Percentiles rank a stretch among this genome's conserved stretches.
phyloP scores from a whole-genome alignment of 2,888 invertebrate genomes.

The Eristalis arbustorum region DNA sequence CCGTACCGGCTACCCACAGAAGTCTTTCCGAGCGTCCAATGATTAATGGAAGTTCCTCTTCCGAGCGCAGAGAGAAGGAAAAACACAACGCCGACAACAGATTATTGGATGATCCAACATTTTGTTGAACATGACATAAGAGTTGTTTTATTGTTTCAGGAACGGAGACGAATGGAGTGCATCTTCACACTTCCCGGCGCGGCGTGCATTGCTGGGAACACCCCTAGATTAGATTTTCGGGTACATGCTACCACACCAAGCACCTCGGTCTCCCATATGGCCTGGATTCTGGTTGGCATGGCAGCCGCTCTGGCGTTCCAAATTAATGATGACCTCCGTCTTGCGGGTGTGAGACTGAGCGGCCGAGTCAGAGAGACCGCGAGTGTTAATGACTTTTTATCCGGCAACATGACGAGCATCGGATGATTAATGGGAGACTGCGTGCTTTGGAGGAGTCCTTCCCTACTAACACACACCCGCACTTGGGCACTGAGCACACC shows the following conservation, averaged over 20 bases:
- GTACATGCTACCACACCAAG: conserved; percentile 2
- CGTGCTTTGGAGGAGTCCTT: conserved; percentile 12
- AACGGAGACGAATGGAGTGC: conserved; percentile 55
- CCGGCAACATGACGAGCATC: conserved; percentile 59
- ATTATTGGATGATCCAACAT: conserved; percentile 71
- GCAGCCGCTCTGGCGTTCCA: conserved; percentile 65
- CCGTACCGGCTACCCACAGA: conserved; percentile 50
- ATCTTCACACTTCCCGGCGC: conserved; percentile 53
- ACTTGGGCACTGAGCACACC: conserved; percentile 5
- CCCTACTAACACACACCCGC: conserved; percentile 10
- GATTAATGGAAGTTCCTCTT: conserved; percentile 69
- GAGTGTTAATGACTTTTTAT: conserved; percentile 70
- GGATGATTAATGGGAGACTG: conserved; percentile 56
- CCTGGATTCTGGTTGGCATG: conserved; percentile 28
- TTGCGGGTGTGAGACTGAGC: neutral
- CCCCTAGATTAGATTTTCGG: conserved; percentile 63
- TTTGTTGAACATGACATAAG: conserved; percentile 69
- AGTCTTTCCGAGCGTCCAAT: conserved; percentile 44
- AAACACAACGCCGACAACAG: conserved; percentile 59
- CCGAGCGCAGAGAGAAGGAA: conserved; percentile 15
- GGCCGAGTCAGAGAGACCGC: conserved; percentile 34
- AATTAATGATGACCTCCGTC: conserved; percentile 62
- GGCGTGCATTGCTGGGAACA: conserved; percentile 64
- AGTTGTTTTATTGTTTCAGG: conserved; percentile 64
- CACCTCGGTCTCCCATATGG: conserved; percentile 40